A percentile compares a stretch with the other conserved stretches of the same genome.
These are phyloP conservation scores for Lacerta agilis DNA, from an alignment of 2,797 vertebrate genomes.

Conservation along the genomic window DNA sequence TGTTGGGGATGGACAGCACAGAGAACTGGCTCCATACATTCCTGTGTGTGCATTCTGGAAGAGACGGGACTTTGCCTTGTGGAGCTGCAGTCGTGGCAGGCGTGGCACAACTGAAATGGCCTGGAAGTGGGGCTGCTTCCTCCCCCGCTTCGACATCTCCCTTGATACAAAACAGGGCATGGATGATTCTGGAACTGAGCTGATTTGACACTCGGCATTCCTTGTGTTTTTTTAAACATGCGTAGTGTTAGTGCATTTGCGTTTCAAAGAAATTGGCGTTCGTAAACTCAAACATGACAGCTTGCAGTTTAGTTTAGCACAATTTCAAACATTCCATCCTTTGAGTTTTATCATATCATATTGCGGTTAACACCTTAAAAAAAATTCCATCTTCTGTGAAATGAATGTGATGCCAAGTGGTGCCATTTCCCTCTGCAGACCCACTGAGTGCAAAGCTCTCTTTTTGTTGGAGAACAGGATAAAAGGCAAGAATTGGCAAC, in stretches of 20 bases:
- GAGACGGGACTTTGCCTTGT: slow-evolving; percentile 63
- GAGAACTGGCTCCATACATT: slow-evolving; percentile 63
- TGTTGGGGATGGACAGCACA: slow-evolving; percentile 47
- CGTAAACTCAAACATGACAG: slow-evolving; percentile 41
- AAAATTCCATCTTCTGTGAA: slow-evolving; percentile 48
- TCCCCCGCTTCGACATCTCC: background rate
- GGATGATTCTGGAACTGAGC: slow-evolving; percentile 56
- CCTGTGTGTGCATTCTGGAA: slow-evolving; percentile 58
- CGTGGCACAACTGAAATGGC: slow-evolving; percentile 68
- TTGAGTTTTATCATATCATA: slow-evolving; percentile 26
- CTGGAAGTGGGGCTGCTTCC: slow-evolving; percentile 62
- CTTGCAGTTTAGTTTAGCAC: slow-evolving; percentile 56
- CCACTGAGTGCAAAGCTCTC: slow-evolving; percentile 56
- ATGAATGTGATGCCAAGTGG: slow-evolving; percentile 54
- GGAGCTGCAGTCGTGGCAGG: slow-evolving; percentile 62
- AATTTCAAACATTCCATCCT: slow-evolving; percentile 71
- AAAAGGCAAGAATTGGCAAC: slow-evolving; percentile 51
- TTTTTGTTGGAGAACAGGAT: slow-evolving; percentile 26
- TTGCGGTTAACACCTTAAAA: slow-evolving; percentile 47
- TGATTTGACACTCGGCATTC: slow-evolving; percentile 62
- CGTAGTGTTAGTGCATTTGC: slow-evolving; percentile 40
- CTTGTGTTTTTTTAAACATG: slow-evolving; percentile 30
- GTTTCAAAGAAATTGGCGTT: slow-evolving; percentile 39
- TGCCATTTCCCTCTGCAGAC: slow-evolving; percentile 42
- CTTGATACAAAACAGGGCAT: background rate